Percentiles rank a stretch among this genome's conserved stretches.
Evolutionary conservation across 2,113 vertebrate genomes (phyloP).

Genomic region (Phalacrocorax carbo): DNA sequence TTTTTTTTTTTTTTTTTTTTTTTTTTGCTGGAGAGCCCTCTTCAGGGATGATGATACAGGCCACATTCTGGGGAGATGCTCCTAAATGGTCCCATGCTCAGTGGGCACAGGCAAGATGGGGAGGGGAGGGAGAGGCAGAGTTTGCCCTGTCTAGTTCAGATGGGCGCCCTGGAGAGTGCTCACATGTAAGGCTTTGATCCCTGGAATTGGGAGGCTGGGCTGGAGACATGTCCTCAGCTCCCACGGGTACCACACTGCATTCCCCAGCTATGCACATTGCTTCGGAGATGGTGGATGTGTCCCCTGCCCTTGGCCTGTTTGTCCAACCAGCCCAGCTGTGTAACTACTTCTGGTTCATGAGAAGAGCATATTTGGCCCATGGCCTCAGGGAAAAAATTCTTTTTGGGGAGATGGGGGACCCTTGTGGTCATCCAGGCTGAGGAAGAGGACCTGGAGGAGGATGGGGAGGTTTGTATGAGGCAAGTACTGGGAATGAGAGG

Average conservation of each 20-base stretch:
- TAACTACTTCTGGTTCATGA: neutral
- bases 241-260: accelerated
- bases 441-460: neutral
- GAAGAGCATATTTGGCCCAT: neutral
- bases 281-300: neutral
- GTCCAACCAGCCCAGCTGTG: too few species aligned
- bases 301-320: neutral
- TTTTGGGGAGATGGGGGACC: neutral
- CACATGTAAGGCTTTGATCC: neutral
- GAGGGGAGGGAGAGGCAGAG: neutral
- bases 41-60: neutral
- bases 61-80: accelerated
- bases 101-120: neutral
- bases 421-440: neutral
- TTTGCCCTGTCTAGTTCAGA: neutral
- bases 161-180: neutral
- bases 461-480: neutral
- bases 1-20: neutral
- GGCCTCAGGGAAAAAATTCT: accelerated
- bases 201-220: neutral
- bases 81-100: too few species aligned
- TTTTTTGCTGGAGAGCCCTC: neutral
- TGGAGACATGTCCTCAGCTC: neutral
- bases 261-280: accelerated
- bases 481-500: neutral